Percentiles rank a stretch among this genome's conserved stretches.
Evolutionary conservation across 23 tunicate species (phyloP).

Genomic region (Ascidia mentula): DNA sequence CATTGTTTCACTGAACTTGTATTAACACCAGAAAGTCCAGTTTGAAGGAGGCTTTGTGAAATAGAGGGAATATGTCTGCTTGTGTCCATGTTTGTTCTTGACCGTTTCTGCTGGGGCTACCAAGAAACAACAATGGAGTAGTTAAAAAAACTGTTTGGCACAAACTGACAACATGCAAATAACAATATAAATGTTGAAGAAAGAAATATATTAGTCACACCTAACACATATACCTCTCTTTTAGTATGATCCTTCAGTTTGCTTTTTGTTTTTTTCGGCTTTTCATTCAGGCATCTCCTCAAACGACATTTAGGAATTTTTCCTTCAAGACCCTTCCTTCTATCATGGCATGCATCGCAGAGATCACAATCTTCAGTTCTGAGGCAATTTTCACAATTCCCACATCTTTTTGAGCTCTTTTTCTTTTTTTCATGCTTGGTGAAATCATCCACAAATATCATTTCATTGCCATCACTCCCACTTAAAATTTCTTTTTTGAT

Average conservation of each 20-base stretch:
- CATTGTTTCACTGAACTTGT: constrained; percentile 44
- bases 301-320: constrained; percentile 35
- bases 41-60: neutral
- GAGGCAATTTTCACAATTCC: constrained; percentile 43
- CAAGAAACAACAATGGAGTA: neutral
- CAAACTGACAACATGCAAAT: neutral
- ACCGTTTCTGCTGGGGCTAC: neutral
- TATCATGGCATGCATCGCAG: constrained; percentile 52
- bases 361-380: constrained; percentile 53
- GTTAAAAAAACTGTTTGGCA: too few relatives aligned
- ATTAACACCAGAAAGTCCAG: neutral
- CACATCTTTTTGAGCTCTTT: constrained; percentile 35
- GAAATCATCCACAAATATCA: neutral
- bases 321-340: constrained; percentile 19
- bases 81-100: neutral
- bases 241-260: neutral
- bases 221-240: neutral
- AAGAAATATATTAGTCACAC: too few relatives aligned
- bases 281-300: constrained; percentile 51
- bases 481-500: neutral
- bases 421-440: neutral
- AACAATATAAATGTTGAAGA: neutral
- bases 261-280: constrained; percentile 36
- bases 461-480: neutral
- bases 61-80: neutral